Base-by-base conservation (phyloP, 2,113 vertebrate species). In the Haplotaxodon microlepis region DNA sequence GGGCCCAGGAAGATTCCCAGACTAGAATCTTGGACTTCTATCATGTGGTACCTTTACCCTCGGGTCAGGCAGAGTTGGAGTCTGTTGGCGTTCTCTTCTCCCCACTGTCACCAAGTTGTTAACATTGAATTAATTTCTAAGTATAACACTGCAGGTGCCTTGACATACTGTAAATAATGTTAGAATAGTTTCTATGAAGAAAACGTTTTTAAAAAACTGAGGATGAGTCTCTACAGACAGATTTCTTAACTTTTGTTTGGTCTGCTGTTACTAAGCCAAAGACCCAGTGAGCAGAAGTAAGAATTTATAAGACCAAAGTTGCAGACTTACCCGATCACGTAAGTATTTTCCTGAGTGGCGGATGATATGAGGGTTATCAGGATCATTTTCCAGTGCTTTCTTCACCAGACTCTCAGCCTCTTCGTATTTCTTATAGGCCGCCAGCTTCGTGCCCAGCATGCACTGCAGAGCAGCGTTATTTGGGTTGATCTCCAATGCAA, bases 1-100 rank as follows among this genome's bases (percentile, higher is more conserved):
- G 51, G 9, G 0, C 51, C 51, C 51, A 54, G 1, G 0, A 54
- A 54, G 10, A 12, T 50, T 50, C 0, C 47, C 47, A 50, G 47
- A 50, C 47, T 50, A 50, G 16, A 9, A 2, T 5, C 47, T 19
- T 50, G 47, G 47, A 50, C 0, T 21, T 21, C 51, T 0, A 21
- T 12, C 0, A 21, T 21, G n/a, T 54, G 51, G 51, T 54, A 21
- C 10, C 51, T 54, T 54, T 54, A 54, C n/a, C 51, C 5, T 54
- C 19, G 0, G 51, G 5, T 53, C 2, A 53, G 0, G 51, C 51
- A 21, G 51, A 53, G 51, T 53, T 53, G 51, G 51, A 53, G 51
- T 53, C 50, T 53, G 51, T 21, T 53, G 51, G 9, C 0, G 51
- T 1, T 53, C 51, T 53, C 51, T 1, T 53, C 51, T 53, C 50